Conservation (phyloP, 2,888 invertebrate genomes). For the Villa cingulata region DNA sequence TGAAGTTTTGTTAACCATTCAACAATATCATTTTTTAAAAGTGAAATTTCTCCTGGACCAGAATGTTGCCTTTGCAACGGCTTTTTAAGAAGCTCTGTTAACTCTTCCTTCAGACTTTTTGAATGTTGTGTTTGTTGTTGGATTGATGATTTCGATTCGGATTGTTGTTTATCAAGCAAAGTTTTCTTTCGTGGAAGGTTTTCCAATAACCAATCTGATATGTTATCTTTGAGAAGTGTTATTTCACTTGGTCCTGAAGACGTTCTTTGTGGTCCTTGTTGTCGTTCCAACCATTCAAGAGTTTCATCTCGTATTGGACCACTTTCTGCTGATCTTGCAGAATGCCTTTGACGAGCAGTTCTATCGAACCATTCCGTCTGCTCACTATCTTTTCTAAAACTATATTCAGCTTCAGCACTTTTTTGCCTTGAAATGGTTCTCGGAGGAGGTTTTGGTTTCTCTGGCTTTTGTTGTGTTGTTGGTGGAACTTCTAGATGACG, state of each 20-base stretch:
- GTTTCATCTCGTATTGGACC: conserved; percentile 33
- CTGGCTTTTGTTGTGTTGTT: conserved; percentile 10
- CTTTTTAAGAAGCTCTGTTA: conserved; percentile 32
- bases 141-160: neutral
- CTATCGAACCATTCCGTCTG: conserved; percentile 34
- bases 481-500: neutral
- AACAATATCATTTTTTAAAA: conserved; percentile 33
- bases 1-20: conserved; percentile 36
- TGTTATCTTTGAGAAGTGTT: conserved; percentile 32
- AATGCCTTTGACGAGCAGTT: conserved; percentile 33
- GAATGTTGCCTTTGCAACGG: conserved; percentile 34
- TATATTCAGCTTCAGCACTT: conserved; percentile 20
- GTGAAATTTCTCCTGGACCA: conserved; percentile 32
- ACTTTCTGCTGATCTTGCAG: conserved; percentile 35
- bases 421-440: conserved; percentile 17
- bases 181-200: conserved; percentile 30
- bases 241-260: conserved; percentile 36
- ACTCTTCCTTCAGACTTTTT: conserved; percentile 28
- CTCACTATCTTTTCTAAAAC: conserved; percentile 15
- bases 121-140: conserved; percentile 19
- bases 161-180: conserved; percentile 17
- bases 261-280: conserved; percentile 30
- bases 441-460: conserved; percentile 17
- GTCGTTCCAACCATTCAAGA: conserved; percentile 31
- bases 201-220: conserved; percentile 33